Evolutionary conservation across 1,140 invertebrate species (phyloP).

Genomic region (Odontomachus brunneus): DNA sequence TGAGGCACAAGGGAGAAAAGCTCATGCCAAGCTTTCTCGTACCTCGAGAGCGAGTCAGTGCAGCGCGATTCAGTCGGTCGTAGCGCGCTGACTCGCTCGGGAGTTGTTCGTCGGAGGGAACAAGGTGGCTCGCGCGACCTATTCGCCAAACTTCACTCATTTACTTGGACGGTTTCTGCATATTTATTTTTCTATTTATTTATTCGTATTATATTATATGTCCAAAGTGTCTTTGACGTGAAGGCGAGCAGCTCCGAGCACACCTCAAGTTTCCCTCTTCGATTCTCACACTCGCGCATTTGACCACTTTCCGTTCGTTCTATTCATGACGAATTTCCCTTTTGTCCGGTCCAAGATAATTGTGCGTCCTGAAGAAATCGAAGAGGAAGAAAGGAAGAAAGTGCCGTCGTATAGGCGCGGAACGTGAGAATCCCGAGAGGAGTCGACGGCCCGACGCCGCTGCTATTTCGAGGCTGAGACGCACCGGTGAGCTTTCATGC

Average conservation of each 20-base stretch:
- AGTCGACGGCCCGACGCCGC: constrained; percentile 67
- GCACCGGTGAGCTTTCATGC: constrained; percentile 67
- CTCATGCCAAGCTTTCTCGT: constrained; percentile 59
- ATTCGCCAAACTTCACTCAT: not conserved
- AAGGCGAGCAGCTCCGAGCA: not conserved
- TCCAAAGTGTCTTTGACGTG: too few relatives aligned
- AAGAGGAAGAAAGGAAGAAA: constrained; percentile 57
- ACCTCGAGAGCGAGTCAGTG: constrained; percentile 23
- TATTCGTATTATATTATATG: constrained; percentile 50
- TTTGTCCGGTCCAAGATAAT: constrained; percentile 9
- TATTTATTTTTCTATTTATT: constrained; percentile 68
- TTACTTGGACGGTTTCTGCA: not conserved
- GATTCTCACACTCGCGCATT: not conserved
- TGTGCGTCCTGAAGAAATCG: not conserved
- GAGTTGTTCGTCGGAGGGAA: constrained; percentile 52
- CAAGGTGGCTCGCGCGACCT: not conserved
- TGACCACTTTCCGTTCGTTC: not conserved
- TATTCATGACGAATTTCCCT: not conserved
- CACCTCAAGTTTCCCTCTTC: not conserved
- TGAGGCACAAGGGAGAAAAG: constrained; percentile 48
- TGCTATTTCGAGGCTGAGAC: constrained; percentile 76
- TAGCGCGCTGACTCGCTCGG: constrained; percentile 61
- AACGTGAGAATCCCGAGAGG: constrained; percentile 65
- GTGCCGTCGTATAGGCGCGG: constrained; percentile 49
- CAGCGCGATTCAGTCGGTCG: constrained; percentile 66